Conservation (phyloP, 2,113 vertebrate species). For the Tragelaphus scriptus region DNA sequence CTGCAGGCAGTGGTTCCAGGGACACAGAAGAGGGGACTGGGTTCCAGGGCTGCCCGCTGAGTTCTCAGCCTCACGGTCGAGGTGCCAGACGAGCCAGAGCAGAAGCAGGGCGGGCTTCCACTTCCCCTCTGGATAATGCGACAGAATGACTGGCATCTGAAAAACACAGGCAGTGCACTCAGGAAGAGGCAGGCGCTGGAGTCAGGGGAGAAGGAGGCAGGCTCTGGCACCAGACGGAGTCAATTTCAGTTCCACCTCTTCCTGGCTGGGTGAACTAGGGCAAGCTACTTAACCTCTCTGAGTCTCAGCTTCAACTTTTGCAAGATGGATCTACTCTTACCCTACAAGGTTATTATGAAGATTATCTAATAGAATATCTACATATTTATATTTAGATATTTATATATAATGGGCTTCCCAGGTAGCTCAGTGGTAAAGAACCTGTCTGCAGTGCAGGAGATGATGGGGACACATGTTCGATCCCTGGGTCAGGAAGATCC, state of each 20-base stretch:
- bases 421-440: not conserved
- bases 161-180: not conserved
- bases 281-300: not conserved
- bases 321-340: not conserved
- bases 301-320: not conserved
- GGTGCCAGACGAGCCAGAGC: not conserved
- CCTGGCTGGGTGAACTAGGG: not conserved
- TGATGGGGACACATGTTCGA: not conserved
- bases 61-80: not conserved
- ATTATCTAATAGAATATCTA: not conserved
- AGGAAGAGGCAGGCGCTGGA: not conserved
- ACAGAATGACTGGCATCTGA: not conserved
- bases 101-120: not conserved
- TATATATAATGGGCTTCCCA: not conserved
- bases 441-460: not conserved
- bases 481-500: not conserved
- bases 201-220: not conserved
- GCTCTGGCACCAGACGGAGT: not conserved
- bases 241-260: not conserved
- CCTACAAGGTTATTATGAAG: not conserved
- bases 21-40: not conserved
- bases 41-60: rapidly evolving
- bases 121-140: not conserved
- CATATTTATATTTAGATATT: not conserved
- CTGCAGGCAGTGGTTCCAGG: not conserved